phyloP scores from a whole-genome alignment of 2,797 vertebrate genomes.

The Sebastolobus alascanus region DNA sequence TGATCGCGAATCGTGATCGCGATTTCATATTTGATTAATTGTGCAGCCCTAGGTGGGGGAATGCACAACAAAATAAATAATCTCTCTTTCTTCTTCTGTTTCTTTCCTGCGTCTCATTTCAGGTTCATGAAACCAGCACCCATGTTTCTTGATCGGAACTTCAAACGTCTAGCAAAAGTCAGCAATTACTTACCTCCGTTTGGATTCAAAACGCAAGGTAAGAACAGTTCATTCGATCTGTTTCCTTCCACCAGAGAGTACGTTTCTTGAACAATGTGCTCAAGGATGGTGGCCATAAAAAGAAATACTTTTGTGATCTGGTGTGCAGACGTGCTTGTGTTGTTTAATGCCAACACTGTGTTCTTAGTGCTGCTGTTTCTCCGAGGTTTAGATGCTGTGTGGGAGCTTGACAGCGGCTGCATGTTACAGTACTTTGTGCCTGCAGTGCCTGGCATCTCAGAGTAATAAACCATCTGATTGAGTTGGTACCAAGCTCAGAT shows the following conservation, averaged over 20 bases:
- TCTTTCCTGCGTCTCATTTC: conserved; percentile 29
- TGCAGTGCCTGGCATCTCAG: not conserved
- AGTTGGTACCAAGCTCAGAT: not conserved
- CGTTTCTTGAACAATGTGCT: not conserved
- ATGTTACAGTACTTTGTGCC: not conserved
- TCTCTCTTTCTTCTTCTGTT: not conserved
- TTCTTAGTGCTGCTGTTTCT: not conserved
- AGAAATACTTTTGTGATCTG: not conserved
- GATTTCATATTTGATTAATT: too few species aligned
- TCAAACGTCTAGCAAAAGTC: conserved; percentile 91
- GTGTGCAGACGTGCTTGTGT: not conserved
- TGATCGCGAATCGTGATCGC: too few species aligned
- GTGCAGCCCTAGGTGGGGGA: not conserved
- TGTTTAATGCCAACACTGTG: not conserved
- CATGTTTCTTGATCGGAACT: conserved; percentile 96
- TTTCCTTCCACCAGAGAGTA: not conserved
- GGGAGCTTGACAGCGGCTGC: not conserved
- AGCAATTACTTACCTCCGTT: conserved; percentile 93
- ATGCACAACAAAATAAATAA: not conserved
- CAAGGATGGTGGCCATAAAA: not conserved
- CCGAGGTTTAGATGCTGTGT: not conserved
- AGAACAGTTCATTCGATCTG: conserved; percentile 35
- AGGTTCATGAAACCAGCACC: conserved; percentile 93
- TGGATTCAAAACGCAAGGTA: conserved; percentile 98
- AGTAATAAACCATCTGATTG: conserved; percentile 5